phyloP scores from a whole-genome alignment of 1,140 invertebrate genomes.

The Latrodectus geometricus region DNA sequence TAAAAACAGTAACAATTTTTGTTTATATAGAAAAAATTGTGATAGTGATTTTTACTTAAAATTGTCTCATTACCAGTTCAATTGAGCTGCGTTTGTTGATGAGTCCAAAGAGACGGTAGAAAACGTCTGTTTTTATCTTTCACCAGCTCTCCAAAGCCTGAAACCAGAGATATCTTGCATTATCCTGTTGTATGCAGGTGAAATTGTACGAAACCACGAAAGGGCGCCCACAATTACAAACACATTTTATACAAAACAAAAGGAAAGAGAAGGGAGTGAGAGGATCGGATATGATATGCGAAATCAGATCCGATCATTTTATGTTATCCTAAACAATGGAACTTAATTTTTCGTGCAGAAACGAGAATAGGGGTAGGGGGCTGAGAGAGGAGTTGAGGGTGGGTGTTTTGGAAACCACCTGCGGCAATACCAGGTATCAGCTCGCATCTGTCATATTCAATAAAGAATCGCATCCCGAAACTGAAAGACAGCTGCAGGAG shows the following conservation, averaged over 20 bases:
- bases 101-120: too few relatives aligned
- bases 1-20: too few relatives aligned
- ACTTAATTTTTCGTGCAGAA: slow-evolving; percentile 27
- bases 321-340: slow-evolving; percentile 16
- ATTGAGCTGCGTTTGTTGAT: too few relatives aligned
- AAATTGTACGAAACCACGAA: neutral
- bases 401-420: slow-evolving; percentile 12
- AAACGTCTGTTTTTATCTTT: too few relatives aligned
- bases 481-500: slow-evolving; percentile 3
- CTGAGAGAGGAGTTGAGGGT: neutral
- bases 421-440: slow-evolving; percentile 37
- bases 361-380: neutral
- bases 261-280: too few relatives aligned
- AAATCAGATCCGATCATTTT: slow-evolving; percentile 20
- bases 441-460: slow-evolving; percentile 51
- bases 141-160: too few relatives aligned
- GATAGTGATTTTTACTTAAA: too few relatives aligned
- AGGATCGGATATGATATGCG: neutral
- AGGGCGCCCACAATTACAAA: neutral
- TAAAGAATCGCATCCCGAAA: slow-evolving; percentile 20
- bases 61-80: too few relatives aligned
- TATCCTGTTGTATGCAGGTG: neutral
- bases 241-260: neutral
- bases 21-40: too few relatives aligned
- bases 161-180: too few relatives aligned